Evolutionary conservation across 2,888 invertebrate genomes (phyloP), one percentile per base, ranked within the genome.

Genomic region (Scaptomyza tumidula): DNA sequence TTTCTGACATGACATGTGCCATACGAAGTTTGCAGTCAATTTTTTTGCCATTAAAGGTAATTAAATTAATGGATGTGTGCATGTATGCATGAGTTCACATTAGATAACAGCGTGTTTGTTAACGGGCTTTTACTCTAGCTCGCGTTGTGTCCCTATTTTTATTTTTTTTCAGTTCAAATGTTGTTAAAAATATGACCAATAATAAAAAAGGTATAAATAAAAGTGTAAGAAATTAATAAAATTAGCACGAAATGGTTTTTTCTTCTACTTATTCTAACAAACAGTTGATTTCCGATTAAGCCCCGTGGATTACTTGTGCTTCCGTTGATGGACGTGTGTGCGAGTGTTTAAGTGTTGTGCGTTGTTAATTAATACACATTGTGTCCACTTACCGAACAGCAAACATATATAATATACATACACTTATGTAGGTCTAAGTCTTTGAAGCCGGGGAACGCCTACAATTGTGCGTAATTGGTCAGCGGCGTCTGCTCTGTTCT

Each of bases 351-450:
- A 61, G 43, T 53, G 19, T 44, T 56, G 27, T 48, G 46, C 43
- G 13, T 61, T 49, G 41, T 45, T 80, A 71, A 74, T 75, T 78
- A 67, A 78, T 60, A 69, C 49, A 53, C 56, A 65, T 66, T 70
- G 61, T 57, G 55, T 60, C 68, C 75, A 71, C 62, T 82, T 75
- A 71, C 53, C 58, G 37, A 63, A 63, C 46, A 41, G 57, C 53
- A 49, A 70, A 66, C 57, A 19, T 37, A 16, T 50, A 49, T 48
- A 64, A 45, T 53, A 37, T 37, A 13, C 2, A 54, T 48, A 64
- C 24, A 71, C 44, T 45, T 52, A 4, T 16, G 59, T 14, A 13
- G 29, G 24, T 37, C 39, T 29, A 6, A 27, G 27, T 27, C 4
- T 27, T 2, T 2, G 31, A 31, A 29, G 13, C 6, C 7, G 10